Conservation (phyloP, 2,888 invertebrate species). For the Spisula subtruncata region DNA sequence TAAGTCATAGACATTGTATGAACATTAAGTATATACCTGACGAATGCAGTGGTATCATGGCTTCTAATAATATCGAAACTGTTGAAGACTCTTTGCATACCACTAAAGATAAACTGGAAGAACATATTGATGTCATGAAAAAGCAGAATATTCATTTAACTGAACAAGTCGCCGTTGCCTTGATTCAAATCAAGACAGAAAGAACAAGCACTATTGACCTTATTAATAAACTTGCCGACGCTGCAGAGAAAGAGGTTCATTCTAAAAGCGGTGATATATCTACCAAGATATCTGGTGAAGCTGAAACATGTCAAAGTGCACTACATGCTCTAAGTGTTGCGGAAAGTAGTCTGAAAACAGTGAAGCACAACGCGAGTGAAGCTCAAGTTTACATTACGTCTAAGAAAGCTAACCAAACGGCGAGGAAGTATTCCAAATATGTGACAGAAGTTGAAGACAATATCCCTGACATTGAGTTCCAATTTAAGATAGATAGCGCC, state of each 20-base stretch:
- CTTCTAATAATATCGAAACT: conserved; percentile 20
- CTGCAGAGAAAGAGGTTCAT: conserved; percentile 24
- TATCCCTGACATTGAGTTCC: conserved; percentile 32
- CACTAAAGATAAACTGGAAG: background rate
- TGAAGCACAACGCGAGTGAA: conserved; percentile 11
- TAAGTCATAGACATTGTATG: conserved; percentile 37
- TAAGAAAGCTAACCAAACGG: conserved; percentile 37
- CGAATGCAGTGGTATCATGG: background rate
- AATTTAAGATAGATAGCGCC: conserved; percentile 29
- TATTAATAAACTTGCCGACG: conserved; percentile 41
- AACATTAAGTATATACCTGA: conserved; percentile 33
- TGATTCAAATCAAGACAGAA: conserved; percentile 29
- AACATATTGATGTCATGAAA: conserved; percentile 10
- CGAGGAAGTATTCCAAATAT: conserved; percentile 38
- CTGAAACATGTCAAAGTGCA: conserved; percentile 37
- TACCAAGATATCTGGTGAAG: conserved; percentile 17
- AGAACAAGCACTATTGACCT: conserved; percentile 4
- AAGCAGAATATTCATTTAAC: conserved; percentile 17
- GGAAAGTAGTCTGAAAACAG: conserved; percentile 11
- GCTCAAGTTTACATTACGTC: conserved; percentile 45
- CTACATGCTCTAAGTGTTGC: conserved; percentile 35
- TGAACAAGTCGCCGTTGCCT: conserved; percentile 19
- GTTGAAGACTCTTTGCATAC: conserved; percentile 15
- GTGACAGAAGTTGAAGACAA: conserved; percentile 24
- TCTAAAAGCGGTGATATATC: conserved; percentile 26